Percentiles rank a stretch among this genome's conserved stretches.
Conservation (phyloP, 2,113 vertebrate species). For the Gorsachius goisagi region DNA sequence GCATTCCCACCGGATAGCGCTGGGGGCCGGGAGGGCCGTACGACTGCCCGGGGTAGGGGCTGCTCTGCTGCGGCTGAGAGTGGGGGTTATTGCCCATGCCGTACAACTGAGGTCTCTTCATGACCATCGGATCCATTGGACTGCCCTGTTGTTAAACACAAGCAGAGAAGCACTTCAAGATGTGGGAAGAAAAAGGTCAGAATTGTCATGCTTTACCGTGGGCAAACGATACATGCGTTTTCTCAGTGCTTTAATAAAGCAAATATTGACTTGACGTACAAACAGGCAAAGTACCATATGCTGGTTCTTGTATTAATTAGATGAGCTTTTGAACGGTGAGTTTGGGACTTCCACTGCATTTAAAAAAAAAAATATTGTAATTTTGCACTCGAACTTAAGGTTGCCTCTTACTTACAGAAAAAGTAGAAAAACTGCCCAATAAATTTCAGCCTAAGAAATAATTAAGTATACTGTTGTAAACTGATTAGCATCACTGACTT, state of each 20-base stretch:
- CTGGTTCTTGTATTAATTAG: neutral
- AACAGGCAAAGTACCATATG: neutral
- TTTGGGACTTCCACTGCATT: neutral
- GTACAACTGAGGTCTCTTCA: constrained; percentile 96
- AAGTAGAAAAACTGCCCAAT: neutral
- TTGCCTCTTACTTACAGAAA: neutral
- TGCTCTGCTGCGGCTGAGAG: constrained; percentile 84
- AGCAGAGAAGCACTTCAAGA: neutral
- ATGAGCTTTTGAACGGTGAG: neutral
- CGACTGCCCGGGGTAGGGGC: constrained; percentile 87
- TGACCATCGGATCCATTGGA: constrained; percentile 94
- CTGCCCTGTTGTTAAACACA: constrained; percentile 81
- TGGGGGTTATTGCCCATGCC: constrained; percentile 90
- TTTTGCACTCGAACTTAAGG: neutral
- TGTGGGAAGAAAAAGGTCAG: neutral
- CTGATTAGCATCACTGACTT: neutral
- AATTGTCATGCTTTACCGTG: fast-evolving
- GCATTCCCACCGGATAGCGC: constrained; percentile 91
- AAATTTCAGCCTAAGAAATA: neutral
- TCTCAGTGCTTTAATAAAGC: neutral
- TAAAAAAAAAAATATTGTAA: neutral
- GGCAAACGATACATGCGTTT: neutral
- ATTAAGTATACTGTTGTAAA: neutral
- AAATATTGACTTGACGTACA: neutral
- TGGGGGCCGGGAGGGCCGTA: constrained; percentile 89